Evolutionary conservation across 2,113 vertebrate species (phyloP), one percentile per base, ranked within the genome.

Genomic region (Archocentrus centrarchus): DNA sequence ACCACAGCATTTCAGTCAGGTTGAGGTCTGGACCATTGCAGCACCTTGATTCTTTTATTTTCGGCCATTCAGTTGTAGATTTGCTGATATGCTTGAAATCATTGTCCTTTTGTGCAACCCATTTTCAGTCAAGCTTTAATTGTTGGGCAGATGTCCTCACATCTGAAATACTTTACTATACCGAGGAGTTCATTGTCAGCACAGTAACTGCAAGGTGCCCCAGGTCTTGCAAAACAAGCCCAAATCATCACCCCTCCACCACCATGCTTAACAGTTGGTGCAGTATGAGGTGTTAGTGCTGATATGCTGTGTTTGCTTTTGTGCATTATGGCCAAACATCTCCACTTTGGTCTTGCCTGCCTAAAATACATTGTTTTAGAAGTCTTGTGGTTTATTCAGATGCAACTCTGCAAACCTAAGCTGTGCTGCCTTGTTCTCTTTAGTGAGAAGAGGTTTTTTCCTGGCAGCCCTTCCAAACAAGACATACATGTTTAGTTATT

Each of bases 1-100:
- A 53, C 0, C 66, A 53, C 0, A 13, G 41, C 44, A 30, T 50
- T 50, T 70, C 27, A 70, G 41, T 50, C 41, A 70, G 41, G 0
- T 30, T 70, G 66, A 70, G 24, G 66, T 70, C 41, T 50, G 66
- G 66, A 50, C 15, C 66, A 68, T 1, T 68, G 13, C 41, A 68
- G 1, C 64, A 47, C 22, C 41, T 30, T 70, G 64, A 30, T 18
- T 44, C 22, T 50, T 68, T 68, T 50, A 27, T 11, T 68, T 18
- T 27, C 27, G 27, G 41, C 22, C 8, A 18, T 68, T 68, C 22
- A 27, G 22, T 7, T 68, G 3, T 47, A 30, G 64, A 70, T 70
- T 70, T 0, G 2, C 41, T 50, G 41, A 18, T 18, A 18, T 70
- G 44, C 66, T 30, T 70, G 44, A 30, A 24, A 50, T 30, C 41